Conservation (phyloP, 2,888 invertebrate genomes). For the Drosophila planitibia region DNA sequence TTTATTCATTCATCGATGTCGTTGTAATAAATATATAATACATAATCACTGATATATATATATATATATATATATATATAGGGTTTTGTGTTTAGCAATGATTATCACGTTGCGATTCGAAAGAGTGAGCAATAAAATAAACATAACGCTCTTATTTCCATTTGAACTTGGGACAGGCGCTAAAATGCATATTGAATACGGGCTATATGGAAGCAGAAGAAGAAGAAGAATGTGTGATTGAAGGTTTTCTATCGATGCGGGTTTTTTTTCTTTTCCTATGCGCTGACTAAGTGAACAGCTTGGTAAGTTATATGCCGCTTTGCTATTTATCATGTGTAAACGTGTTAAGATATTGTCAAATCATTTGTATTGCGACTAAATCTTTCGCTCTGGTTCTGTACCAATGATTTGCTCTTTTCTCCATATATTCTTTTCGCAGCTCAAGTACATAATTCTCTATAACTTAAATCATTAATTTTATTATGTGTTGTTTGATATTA, state of each 20-base stretch:
- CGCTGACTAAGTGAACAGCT: constrained; percentile 39
- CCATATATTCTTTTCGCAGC: not conserved
- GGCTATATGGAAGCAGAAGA: constrained; percentile 14
- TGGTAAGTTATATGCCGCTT: constrained; percentile 22
- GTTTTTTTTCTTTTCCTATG: constrained; percentile 51
- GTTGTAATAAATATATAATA: constrained; percentile 9
- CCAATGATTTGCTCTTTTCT: not conserved
- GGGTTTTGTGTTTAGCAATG: constrained; percentile 58
- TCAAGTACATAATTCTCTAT: not conserved
- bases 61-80: not conserved
- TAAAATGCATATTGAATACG: constrained; percentile 70
- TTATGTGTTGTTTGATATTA: not conserved
- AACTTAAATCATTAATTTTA: not conserved
- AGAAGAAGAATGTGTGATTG: constrained; percentile 47
- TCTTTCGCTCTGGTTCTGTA: not conserved
- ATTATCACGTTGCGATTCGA: constrained; percentile 67
- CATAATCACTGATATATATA: not conserved
- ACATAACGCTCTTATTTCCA: constrained; percentile 57
- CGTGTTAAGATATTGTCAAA: not conserved
- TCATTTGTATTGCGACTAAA: not conserved
- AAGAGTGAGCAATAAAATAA: constrained; percentile 54
- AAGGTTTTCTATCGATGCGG: constrained; percentile 59
- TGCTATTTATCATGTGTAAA: constrained; percentile 46
- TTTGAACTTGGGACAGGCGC: constrained; percentile 72
- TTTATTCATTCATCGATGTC: constrained; percentile 69